These are phyloP conservation scores for Onychostoma macrolepis DNA, from an alignment of 2,113 vertebrate genomes.

Conservation along the genomic window DNA sequence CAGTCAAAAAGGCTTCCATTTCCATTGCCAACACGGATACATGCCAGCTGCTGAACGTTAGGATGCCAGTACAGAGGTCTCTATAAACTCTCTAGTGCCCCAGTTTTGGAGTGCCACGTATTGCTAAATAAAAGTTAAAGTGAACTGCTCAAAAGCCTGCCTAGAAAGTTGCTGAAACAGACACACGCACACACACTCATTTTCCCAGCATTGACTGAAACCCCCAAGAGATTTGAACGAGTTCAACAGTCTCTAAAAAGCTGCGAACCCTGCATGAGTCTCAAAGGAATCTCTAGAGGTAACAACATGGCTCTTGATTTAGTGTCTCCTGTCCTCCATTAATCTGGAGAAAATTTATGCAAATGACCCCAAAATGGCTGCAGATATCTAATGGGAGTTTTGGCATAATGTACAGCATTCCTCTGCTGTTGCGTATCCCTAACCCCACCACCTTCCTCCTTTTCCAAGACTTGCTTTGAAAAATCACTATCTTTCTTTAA, in stretches of 20 bases:
- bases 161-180: neutral
- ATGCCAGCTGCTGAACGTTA: conserved; percentile 52
- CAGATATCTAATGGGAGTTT: conserved; percentile 49
- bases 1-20: conserved; percentile 38
- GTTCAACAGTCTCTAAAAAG: conserved; percentile 66
- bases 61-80: conserved; percentile 42
- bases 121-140: conserved; percentile 3
- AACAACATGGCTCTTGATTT: conserved; percentile 71
- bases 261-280: conserved; percentile 61
- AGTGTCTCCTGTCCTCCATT: conserved; percentile 65
- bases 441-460: neutral
- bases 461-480: conserved; percentile 20
- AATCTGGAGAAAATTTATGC: conserved; percentile 69
- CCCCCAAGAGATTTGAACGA: conserved; percentile 68
- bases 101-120: conserved; percentile 47
- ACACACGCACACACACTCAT: conserved; percentile 25
- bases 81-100: conserved; percentile 32
- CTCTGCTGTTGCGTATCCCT: conserved; percentile 44
- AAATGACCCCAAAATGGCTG: conserved; percentile 62
- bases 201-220: conserved; percentile 34
- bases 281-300: conserved; percentile 55
- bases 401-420: conserved; percentile 55
- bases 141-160: conserved; percentile 22
- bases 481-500: conserved; percentile 21
- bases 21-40: conserved; percentile 30